These are phyloP conservation scores for Acanthurus tractus DNA, from an alignment of 2,797 vertebrate species.

Conservation along the genomic window DNA sequence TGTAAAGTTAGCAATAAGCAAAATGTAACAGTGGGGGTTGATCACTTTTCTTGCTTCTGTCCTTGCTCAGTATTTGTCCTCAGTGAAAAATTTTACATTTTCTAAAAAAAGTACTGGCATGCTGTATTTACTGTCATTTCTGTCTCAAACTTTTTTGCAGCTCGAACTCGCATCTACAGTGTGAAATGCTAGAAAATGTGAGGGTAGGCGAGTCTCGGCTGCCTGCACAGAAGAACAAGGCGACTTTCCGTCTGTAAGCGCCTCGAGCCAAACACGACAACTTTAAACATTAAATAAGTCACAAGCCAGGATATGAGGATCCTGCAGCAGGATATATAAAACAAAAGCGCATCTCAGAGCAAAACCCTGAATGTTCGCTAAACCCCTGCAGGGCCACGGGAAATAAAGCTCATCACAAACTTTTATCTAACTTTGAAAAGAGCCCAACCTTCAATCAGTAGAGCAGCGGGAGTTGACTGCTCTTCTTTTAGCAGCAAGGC, in stretches of 20 bases:
- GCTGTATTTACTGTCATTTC: not conserved
- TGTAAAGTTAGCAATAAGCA: not conserved
- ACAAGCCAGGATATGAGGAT: not conserved
- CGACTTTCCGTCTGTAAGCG: not conserved
- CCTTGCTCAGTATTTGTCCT: not conserved
- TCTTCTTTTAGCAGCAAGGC: not conserved
- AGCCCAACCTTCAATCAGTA: slow-evolving; percentile 20
- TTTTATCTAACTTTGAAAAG: slow-evolving; percentile 19
- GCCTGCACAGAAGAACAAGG: slow-evolving; percentile 5
- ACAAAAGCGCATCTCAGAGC: slow-evolving; percentile 25
- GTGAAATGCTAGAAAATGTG: not conserved
- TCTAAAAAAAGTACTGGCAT: not conserved
- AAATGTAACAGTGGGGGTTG: not conserved
- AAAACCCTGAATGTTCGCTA: slow-evolving; percentile 6
- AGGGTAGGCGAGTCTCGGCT: not conserved
- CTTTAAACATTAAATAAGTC: slow-evolving; percentile 24
- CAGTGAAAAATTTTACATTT: not conserved
- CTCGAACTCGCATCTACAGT: not conserved
- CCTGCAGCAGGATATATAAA: slow-evolving; percentile 9
- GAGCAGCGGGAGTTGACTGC: slow-evolving; percentile 16
- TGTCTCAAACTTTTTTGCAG: slow-evolving; percentile 1
- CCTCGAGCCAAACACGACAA: slow-evolving; percentile 39
- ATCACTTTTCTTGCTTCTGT: not conserved
- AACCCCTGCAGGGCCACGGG: slow-evolving; percentile 8
- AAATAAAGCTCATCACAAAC: slow-evolving; percentile 33